Conservation (phyloP, 2,113 vertebrate species). For the Machaerirhynchus nigripectus region DNA sequence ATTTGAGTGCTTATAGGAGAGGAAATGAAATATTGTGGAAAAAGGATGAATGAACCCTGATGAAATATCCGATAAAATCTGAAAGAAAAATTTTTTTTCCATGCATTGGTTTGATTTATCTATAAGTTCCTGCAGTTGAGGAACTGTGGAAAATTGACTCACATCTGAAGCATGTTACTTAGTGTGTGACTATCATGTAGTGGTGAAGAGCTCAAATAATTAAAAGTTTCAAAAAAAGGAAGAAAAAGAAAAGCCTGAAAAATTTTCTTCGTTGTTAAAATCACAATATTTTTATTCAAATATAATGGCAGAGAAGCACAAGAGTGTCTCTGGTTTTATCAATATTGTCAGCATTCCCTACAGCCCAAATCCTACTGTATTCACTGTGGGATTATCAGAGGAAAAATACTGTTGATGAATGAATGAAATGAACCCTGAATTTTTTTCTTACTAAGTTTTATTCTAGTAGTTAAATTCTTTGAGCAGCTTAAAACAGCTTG, state of each 20-base stretch:
- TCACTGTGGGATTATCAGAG: not conserved
- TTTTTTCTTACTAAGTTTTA: not conserved
- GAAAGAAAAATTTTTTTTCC: not conserved
- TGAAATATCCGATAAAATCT: not conserved
- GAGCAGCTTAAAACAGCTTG: not conserved
- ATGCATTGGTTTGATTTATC: not conserved
- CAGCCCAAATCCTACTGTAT: not conserved
- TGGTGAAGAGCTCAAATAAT: not conserved
- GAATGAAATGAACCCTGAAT: not conserved
- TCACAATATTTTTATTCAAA: not conserved
- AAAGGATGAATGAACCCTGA: not conserved
- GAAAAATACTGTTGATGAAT: not conserved
- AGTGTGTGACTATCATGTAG: not conserved
- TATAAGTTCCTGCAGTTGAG: not conserved
- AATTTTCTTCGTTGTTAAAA: not conserved
- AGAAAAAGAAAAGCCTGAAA: not conserved
- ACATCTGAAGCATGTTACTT: not conserved
- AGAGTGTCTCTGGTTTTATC: not conserved
- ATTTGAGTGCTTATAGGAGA: not conserved
- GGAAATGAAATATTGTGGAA: not conserved
- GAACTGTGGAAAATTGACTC: not conserved
- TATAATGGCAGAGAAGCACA: not conserved
- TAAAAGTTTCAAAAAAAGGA: not conserved
- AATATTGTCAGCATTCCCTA: not conserved
- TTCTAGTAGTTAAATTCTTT: not conserved